phyloP scores from a whole-genome alignment of 64 coral and sea anemone species.

The Pocillopora damicornis region DNA sequence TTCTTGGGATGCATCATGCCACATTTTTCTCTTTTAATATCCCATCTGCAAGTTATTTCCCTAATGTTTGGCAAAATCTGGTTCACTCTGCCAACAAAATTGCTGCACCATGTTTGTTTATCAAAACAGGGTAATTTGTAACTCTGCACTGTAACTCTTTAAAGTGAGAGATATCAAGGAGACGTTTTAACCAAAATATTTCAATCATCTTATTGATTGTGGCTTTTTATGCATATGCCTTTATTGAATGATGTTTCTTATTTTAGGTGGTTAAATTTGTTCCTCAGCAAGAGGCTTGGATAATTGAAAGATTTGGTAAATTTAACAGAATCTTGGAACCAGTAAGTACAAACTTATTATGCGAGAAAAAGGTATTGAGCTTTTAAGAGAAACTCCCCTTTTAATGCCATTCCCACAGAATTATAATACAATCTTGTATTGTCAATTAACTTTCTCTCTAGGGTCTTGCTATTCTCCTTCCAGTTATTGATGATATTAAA shows the following conservation, averaged over 20 bases:
- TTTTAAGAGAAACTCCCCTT: background rate
- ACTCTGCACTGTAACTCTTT: too few species aligned
- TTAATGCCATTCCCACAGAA: background rate
- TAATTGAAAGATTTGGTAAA: conserved; percentile 94
- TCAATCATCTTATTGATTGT: background rate
- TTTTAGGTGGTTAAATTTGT: conserved; percentile 93
- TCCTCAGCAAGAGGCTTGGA: conserved; percentile 91
- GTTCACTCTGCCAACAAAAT: too few species aligned
- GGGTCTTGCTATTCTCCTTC: conserved; percentile 90
- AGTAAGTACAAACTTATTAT: conserved; percentile 45
- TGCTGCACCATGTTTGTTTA: too few species aligned
- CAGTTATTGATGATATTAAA: conserved; percentile 88
- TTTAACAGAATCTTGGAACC: conserved; percentile 80
- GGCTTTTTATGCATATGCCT: background rate
- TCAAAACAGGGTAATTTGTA: too few species aligned
- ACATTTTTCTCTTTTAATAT: too few species aligned
- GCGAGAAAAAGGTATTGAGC: background rate
- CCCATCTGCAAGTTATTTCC: too few species aligned
- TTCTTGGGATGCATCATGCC: too few species aligned
- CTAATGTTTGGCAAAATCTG: too few species aligned
- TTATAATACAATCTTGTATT: background rate
- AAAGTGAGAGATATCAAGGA: too few species aligned
- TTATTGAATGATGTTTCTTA: background rate
- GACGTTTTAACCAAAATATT: background rate
- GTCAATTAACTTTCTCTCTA: background rate